Evolutionary conservation across 2,113 vertebrate genomes (phyloP), one percentile per base, ranked within the genome.

Genomic region (Pyxicephalus adspersus): DNA sequence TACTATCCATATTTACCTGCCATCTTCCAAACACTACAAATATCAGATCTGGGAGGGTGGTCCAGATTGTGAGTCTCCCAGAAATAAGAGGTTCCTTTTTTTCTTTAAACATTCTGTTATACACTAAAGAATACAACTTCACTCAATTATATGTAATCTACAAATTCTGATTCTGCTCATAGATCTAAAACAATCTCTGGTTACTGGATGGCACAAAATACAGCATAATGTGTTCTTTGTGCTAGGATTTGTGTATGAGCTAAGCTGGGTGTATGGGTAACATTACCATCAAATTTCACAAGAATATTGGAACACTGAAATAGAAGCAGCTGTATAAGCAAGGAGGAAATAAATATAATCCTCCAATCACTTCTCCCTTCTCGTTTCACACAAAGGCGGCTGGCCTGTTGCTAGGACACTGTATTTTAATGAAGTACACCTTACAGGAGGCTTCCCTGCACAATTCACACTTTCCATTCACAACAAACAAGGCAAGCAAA

Each of bases 241-340:
- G 17, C 6, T 55, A 0, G 9, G n/a, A 22, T n/a, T 51, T 28
- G 20, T 31, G 8, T 7, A 51, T 1, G 9, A n/a, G 50, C 11
- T 16, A 52, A 52, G 18, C 15, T 26, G 83, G 76, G 72, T 66
- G 7, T 72, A 68, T 52, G 71, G 66, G 57, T 84, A 31, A 84
- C 76, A 83, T 76, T 80, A 83, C 76, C 16, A 82, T 51, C 50
- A 72, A 8, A 83, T 57, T 83, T 68, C 83, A 87, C 67, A 76
- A 57, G 38, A 57, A 13, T 68, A 74, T 81, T 89, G 85, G 85
- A 85, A 87, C 85, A 86, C 70, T 78, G 64, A 84, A 86, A 86
- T 50, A 74, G 50, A 86, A 66, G 57, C 86, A 86, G 83, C 71
- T 77, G 16, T 58, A 20, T 18, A 86, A 86, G 83, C 65, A 87